Base-by-base conservation (phyloP, 2,113 vertebrate genomes). In the Oryzias celebensis region DNA sequence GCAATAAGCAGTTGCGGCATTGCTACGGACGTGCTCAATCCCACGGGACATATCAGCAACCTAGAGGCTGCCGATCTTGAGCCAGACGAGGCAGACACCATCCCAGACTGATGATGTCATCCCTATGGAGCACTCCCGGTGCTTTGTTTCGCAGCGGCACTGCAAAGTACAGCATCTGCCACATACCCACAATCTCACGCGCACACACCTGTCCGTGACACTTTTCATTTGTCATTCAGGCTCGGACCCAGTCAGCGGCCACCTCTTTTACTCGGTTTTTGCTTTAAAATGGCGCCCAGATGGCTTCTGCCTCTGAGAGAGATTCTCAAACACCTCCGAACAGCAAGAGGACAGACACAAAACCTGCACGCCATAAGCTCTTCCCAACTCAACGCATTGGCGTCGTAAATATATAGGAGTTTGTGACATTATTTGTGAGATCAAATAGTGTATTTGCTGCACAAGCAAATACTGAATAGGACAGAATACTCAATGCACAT, bases 41-140 rank as follows among this genome's bases (percentile, higher is more conserved):
- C 65, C 61, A 22, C 0, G 70, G 67, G 77, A 73, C 44, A 7
- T 41, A 62, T 51, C 0, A 1, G 75, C 23, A 17, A 83, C 76
- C 68, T 66, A 56, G 77, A 83, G 81, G 73, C 75, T 78, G 84
- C 72, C 62, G 14, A 76, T 65, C 71, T 70, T 50, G 59, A 86
- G 82, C 82, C 80, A 82, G 74, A 87, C 68, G 42, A 75, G 81
- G 85, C 84, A 88, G 86, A 86, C 88, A 82, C 78, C 83, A 82
- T 84, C 85, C 85, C 82, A 90, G 87, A 89, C 89, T 84, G 87
- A 87, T 90, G 90, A 90, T 89, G 87, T 91, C 90, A 90, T 85
- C 79, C 77, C 69, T 75, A 68, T 80, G 77, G 80, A 88, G 78
- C 84, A 76, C 83, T 89, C 81, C 82, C 74, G 78, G 73, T 87